Evolutionary conservation across 2,888 invertebrate species (phyloP).

Genomic region (Pachydiplax longipennis): DNA sequence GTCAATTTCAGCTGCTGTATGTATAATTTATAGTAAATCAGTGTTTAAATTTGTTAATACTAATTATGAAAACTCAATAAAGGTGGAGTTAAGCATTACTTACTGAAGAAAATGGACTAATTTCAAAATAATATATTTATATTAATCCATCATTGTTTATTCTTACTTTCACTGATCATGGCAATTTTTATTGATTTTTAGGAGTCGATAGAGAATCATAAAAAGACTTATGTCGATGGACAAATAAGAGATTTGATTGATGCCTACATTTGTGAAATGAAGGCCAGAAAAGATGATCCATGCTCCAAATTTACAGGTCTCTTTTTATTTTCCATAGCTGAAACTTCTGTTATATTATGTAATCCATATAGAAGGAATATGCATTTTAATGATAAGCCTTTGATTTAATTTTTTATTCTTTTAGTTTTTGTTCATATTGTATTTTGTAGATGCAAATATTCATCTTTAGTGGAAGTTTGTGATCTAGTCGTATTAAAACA

Average conservation of each 20-base stretch:
- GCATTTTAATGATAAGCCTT: background rate
- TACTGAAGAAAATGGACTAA: too few species aligned
- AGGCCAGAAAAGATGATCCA: slow-evolving; percentile 55
- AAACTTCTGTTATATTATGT: background rate
- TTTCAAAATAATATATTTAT: background rate
- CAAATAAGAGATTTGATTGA: slow-evolving; percentile 68
- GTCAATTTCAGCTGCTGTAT: too few species aligned
- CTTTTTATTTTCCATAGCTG: background rate
- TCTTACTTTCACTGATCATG: background rate
- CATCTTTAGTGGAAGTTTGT: background rate
- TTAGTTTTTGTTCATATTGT: background rate
- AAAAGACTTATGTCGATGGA: slow-evolving; percentile 60
- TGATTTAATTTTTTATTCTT: background rate
- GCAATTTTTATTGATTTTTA: slow-evolving; percentile 50
- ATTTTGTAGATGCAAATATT: background rate
- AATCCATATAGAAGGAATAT: background rate
- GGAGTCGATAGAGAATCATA: slow-evolving; percentile 67
- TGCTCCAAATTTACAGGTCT: slow-evolving; percentile 61
- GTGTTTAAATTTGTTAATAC: too few species aligned
- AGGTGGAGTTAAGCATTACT: too few species aligned
- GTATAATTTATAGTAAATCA: too few species aligned
- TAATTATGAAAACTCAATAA: too few species aligned
- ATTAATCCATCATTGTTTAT: background rate
- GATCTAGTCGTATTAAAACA: background rate
- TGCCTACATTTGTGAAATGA: slow-evolving; percentile 70